Evolutionary conservation across 2,797 vertebrate genomes (phyloP).

Genomic region (Garrulus glandarius): DNA sequence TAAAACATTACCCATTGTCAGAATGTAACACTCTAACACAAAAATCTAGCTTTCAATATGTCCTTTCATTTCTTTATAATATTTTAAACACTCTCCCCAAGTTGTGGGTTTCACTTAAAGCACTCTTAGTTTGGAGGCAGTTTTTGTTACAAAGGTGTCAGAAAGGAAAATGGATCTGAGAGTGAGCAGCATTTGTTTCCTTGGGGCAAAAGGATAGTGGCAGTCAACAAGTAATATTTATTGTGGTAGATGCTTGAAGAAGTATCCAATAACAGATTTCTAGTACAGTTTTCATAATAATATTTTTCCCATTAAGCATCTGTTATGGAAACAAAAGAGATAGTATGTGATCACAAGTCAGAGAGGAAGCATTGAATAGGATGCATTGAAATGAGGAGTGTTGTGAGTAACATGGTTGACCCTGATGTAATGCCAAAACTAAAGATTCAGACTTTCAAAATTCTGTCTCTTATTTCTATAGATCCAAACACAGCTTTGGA

Average conservation of each 20-base stretch:
- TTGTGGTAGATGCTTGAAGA: background rate
- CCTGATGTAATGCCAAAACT: background rate
- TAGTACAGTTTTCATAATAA: background rate
- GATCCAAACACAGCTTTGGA: background rate
- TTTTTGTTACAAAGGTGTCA: background rate
- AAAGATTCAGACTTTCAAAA: background rate
- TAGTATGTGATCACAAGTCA: background rate
- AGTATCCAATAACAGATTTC: background rate
- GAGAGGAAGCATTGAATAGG: background rate
- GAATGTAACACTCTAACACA: background rate
- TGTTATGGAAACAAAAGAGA: background rate
- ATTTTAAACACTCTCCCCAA: background rate
- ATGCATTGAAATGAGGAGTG: background rate
- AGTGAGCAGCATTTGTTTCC: background rate
- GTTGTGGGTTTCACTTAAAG: background rate
- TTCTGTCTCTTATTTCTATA: background rate
- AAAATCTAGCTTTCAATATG: background rate
- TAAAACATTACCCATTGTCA: background rate
- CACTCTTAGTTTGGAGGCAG: background rate
- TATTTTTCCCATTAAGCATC: background rate
- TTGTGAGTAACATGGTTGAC: accelerated
- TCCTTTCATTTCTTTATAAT: background rate
- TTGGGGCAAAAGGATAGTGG: background rate
- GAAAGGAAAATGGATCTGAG: background rate
- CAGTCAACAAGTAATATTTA: background rate